Evolutionary conservation across 2,113 vertebrate species (phyloP).

Genomic region (Monarcha castaneiventris): DNA sequence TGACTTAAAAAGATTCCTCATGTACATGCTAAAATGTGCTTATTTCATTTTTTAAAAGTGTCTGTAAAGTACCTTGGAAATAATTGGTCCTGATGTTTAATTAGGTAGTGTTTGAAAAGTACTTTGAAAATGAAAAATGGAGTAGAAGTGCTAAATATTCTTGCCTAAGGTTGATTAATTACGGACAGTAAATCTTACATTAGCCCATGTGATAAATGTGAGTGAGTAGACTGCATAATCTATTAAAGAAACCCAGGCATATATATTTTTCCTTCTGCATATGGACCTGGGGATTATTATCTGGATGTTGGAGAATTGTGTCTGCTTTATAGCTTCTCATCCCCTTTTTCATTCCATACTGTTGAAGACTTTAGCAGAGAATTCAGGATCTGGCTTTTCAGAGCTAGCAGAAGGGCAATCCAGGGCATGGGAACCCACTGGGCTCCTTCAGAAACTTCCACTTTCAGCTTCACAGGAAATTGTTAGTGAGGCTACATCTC

Average conservation of each 20-base stretch:
- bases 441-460: not conserved
- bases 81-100: constrained; percentile 62
- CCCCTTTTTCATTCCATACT: not conserved
- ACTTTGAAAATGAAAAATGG: constrained; percentile 60
- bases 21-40: constrained; percentile 13
- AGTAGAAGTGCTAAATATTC: constrained; percentile 52
- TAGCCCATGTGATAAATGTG: constrained; percentile 12
- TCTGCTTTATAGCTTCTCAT: not conserved
- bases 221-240: not conserved
- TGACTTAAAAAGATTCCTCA: not conserved
- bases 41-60: constrained; percentile 20
- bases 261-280: not conserved
- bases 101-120: constrained; percentile 60
- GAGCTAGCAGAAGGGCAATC: not conserved
- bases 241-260: constrained; percentile 15
- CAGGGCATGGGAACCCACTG: not conserved
- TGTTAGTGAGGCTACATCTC: not conserved
- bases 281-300: not conserved
- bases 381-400: not conserved
- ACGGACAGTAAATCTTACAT: constrained; percentile 50
- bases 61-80: constrained; percentile 33
- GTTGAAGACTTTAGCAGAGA: not conserved
- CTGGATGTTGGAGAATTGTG: not conserved
- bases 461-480: constrained; percentile 15
- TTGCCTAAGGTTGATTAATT: constrained; percentile 62